A percentile compares a stretch with the other conserved stretches of the same genome.
phyloP scores from a whole-genome alignment of 2,888 invertebrate species.

The Oscheius onirici region DNA sequence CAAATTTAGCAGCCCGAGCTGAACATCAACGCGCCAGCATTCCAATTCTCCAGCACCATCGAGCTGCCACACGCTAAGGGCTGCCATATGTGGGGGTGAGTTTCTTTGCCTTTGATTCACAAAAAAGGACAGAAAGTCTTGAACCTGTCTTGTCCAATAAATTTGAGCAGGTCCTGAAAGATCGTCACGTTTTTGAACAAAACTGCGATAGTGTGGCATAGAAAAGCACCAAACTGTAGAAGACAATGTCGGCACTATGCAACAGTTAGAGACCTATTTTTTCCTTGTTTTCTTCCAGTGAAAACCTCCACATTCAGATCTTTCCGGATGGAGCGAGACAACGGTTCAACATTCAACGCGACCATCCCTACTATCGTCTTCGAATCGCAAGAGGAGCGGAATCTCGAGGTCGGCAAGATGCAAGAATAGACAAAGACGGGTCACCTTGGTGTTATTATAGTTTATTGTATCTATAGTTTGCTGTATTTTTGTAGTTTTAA shows the following conservation, averaged over 20 bases:
- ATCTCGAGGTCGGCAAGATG: constrained; percentile 7
- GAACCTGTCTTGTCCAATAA: too few species aligned
- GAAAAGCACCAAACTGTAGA: too few species aligned
- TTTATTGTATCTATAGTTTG: background rate
- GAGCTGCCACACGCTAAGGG: constrained; percentile 75
- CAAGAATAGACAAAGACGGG: background rate
- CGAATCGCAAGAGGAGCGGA: constrained; percentile 75
- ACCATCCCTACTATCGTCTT: constrained; percentile 95
- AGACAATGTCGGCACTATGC: too few species aligned
- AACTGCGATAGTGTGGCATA: too few species aligned
- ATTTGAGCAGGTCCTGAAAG: too few species aligned
- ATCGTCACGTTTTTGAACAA: too few species aligned
- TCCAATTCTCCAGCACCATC: constrained; percentile 63
- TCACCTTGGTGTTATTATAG: background rate
- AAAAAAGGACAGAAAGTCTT: too few species aligned
- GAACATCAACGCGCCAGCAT: constrained; percentile 53
- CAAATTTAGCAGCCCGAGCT: constrained; percentile 55
- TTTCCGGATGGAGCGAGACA: constrained; percentile 94
- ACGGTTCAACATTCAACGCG: constrained; percentile 95
- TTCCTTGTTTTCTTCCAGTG: too few species aligned
- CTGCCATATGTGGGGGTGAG: constrained; percentile 88
- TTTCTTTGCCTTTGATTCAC: too few species aligned
- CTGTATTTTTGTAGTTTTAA: background rate
- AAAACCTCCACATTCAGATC: constrained; percentile 77
- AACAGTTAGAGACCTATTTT: too few species aligned